Evolutionary conservation across 2,888 invertebrate genomes (phyloP).

Genomic region (Colostygia pectinataria): DNA sequence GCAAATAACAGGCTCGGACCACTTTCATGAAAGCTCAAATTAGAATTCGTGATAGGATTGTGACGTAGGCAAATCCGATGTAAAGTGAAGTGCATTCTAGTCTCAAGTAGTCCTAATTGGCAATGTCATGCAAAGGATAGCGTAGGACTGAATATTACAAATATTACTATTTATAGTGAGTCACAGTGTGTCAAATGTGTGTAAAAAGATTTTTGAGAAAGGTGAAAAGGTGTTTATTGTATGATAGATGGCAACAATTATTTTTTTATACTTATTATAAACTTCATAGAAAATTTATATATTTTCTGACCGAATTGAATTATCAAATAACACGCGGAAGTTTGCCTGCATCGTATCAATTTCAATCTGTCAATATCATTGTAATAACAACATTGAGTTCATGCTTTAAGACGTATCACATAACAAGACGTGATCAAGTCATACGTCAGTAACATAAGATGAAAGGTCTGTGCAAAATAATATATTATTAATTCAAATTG

Average conservation of each 20-base stretch:
- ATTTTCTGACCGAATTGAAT: background rate
- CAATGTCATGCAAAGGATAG: conserved; percentile 6
- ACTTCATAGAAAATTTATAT: too few species aligned
- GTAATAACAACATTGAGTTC: background rate
- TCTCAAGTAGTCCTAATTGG: conserved; percentile 1
- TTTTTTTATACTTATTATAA: too few species aligned
- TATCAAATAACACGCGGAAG: conserved; percentile 16
- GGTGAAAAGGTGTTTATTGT: too few species aligned
- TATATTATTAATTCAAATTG: too few species aligned
- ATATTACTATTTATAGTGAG: background rate
- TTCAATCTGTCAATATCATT: conserved; percentile 27
- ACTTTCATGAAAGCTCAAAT: conserved; percentile 26
- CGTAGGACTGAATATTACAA: conserved; percentile 3
- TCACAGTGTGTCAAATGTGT: too few species aligned
- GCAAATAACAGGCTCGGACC: conserved; percentile 19
- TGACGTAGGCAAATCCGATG: background rate
- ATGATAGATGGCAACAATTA: too few species aligned
- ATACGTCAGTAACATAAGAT: conserved; percentile 19
- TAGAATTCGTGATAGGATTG: background rate
- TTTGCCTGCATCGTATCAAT: conserved; percentile 22
- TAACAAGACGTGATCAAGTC: conserved; percentile 20
- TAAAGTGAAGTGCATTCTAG: conserved; percentile 5
- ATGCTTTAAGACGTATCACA: conserved; percentile 10
- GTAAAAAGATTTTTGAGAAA: too few species aligned
- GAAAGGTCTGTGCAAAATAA: too few species aligned